Conservation (phyloP, 2,113 vertebrate genomes). For the Herpailurus yagouaroundi region DNA sequence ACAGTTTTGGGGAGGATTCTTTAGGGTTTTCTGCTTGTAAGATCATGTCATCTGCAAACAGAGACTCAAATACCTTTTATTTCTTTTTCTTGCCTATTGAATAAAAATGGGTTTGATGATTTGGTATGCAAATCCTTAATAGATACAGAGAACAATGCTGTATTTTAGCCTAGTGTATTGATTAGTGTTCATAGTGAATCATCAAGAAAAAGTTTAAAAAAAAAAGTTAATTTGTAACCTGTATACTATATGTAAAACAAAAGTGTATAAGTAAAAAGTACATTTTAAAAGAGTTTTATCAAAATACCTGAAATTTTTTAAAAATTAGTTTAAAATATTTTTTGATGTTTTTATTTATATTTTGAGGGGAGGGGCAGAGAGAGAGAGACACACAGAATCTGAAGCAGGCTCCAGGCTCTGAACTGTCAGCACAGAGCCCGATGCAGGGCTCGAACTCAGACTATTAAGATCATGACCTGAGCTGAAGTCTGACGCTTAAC, state of each 20-base stretch:
- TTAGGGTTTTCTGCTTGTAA: background rate
- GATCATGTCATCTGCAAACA: background rate
- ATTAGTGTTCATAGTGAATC: background rate
- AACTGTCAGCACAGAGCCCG: too few species aligned
- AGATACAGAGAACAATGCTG: background rate
- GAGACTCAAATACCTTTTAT: background rate
- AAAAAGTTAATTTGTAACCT: conserved; percentile 5
- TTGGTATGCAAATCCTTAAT: background rate
- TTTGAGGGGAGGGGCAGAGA: too few species aligned
- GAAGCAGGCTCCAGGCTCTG: too few species aligned
- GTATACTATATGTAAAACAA: background rate
- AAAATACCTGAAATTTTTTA: background rate
- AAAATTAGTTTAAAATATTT: background rate
- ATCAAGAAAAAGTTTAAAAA: conserved; percentile 30
- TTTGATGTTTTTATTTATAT: too few species aligned
- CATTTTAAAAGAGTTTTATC: conserved; percentile 3
- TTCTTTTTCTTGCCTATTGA: conserved; percentile 36
- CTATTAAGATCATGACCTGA: too few species aligned
- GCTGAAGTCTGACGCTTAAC: too few species aligned
- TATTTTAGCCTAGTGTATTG: conserved; percentile 20
- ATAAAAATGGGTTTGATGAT: background rate
- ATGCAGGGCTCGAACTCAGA: too few species aligned
- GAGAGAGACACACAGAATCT: too few species aligned
- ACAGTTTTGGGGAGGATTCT: background rate
- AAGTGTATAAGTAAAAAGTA: background rate